Evolutionary conservation across 2,888 invertebrate species (phyloP).

Genomic region (Yponomeuta malinellus): DNA sequence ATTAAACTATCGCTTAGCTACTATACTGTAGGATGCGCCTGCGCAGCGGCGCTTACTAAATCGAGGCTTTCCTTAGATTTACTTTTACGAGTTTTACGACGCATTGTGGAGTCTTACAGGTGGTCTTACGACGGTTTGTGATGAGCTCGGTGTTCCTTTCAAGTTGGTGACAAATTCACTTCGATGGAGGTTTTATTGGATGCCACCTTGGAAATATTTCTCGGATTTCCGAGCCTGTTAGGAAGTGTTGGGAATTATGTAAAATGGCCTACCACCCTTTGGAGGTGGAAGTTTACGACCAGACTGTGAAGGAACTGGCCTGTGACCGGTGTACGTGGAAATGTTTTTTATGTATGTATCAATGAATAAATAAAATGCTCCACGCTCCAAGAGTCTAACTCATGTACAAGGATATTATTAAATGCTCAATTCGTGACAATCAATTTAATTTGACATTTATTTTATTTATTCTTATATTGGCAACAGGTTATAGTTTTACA

Average conservation of each 20-base stretch:
- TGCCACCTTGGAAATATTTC: background rate
- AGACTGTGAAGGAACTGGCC: too few species aligned
- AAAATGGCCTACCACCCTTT: background rate
- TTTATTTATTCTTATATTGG: too few species aligned
- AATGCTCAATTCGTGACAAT: too few species aligned
- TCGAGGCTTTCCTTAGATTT: background rate
- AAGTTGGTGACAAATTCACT: background rate
- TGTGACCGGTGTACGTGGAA: too few species aligned
- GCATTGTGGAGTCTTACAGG: slow-evolving; percentile 18
- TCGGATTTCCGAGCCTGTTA: background rate
- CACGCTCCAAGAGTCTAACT: too few species aligned
- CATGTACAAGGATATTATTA: too few species aligned
- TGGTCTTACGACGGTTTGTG: background rate
- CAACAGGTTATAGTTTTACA: too few species aligned
- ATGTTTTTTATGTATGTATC: too few species aligned
- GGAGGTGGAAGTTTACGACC: background rate
- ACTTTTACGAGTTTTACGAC: slow-evolving; percentile 18
- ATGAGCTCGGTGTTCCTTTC: slow-evolving; percentile 5
- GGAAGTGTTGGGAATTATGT: background rate
- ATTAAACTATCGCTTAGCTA: background rate
- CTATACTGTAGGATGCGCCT: background rate
- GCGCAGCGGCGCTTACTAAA: slow-evolving; percentile 7
- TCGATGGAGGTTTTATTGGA: background rate
- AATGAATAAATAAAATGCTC: too few species aligned
- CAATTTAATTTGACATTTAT: too few species aligned